Conservation (phyloP, 1,140 invertebrate species). For the Drosophila varians region DNA sequence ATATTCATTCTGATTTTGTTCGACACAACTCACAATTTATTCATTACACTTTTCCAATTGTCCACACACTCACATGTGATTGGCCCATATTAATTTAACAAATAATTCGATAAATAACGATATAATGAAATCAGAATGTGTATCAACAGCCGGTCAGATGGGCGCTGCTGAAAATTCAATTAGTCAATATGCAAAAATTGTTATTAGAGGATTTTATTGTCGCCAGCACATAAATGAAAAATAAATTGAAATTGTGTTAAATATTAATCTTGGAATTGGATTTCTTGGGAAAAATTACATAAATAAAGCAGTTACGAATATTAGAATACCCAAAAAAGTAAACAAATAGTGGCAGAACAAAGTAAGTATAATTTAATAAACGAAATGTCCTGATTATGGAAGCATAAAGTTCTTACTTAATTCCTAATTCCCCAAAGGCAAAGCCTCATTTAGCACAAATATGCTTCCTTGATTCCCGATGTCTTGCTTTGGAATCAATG, state of each 20-base stretch:
- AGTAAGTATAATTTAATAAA: not conserved
- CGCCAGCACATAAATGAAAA: slow-evolving; percentile 22
- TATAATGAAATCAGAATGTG: slow-evolving; percentile 75
- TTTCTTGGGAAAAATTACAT: not conserved
- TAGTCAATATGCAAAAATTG: slow-evolving; percentile 58
- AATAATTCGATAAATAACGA: slow-evolving; percentile 2
- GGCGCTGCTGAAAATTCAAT: slow-evolving; percentile 32
- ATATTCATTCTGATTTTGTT: slow-evolving; percentile 80
- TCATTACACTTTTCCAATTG: slow-evolving; percentile 32
- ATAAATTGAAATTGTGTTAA: slow-evolving; percentile 52
- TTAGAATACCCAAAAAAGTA: too few species aligned
- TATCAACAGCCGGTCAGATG: slow-evolving; percentile 50
- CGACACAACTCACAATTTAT: slow-evolving; percentile 9
- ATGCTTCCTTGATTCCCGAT: not conserved
- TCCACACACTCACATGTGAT: not conserved
- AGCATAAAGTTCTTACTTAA: not conserved
- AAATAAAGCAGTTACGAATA: not conserved
- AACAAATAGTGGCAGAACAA: too few species aligned
- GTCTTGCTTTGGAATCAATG: not conserved
- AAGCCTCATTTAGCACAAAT: not conserved
- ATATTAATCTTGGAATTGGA: slow-evolving; percentile 1
- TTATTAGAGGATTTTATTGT: slow-evolving; percentile 49
- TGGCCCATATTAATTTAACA: not conserved
- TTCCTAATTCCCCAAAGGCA: not conserved
- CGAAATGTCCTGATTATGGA: not conserved